These are phyloP conservation scores for Drosophila prolongata DNA, from an alignment of 2,888 invertebrate species.

Conservation along the genomic window DNA sequence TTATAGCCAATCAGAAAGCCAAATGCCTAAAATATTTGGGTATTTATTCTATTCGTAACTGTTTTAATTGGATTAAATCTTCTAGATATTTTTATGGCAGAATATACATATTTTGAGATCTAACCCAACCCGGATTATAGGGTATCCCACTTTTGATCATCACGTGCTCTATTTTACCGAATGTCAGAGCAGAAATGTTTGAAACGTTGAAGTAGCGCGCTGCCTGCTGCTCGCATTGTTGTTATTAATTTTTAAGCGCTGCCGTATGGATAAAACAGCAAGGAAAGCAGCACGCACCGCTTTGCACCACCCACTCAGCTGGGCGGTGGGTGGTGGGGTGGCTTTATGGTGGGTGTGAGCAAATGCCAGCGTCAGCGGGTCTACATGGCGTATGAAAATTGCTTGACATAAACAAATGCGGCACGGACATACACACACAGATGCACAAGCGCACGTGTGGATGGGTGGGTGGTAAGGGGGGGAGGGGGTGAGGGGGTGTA, in stretches of 20 bases:
- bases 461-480: neutral
- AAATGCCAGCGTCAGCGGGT: slow-evolving; percentile 24
- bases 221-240: slow-evolving; percentile 47
- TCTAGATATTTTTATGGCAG: too few species aligned
- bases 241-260: slow-evolving; percentile 72
- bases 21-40: too few species aligned
- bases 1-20: too few species aligned
- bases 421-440: slow-evolving; percentile 23
- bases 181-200: slow-evolving; percentile 55
- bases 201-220: slow-evolving; percentile 52
- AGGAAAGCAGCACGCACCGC: slow-evolving; percentile 17
- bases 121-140: neutral
- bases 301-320: slow-evolving; percentile 34
- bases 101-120: too few species aligned
- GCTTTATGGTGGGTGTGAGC: slow-evolving; percentile 7
- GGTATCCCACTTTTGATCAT: slow-evolving; percentile 1
- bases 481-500: neutral
- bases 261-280: slow-evolving; percentile 43
- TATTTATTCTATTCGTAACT: too few species aligned
- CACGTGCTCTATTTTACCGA: slow-evolving; percentile 14
- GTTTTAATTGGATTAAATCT: too few species aligned
- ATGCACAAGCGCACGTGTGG: slow-evolving; percentile 11
- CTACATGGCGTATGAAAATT: slow-evolving; percentile 40
- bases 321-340: slow-evolving; percentile 1
- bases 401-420: slow-evolving; percentile 45